Base-by-base conservation (phyloP, 2,888 invertebrate species). In the Pandemis heparana region DNA sequence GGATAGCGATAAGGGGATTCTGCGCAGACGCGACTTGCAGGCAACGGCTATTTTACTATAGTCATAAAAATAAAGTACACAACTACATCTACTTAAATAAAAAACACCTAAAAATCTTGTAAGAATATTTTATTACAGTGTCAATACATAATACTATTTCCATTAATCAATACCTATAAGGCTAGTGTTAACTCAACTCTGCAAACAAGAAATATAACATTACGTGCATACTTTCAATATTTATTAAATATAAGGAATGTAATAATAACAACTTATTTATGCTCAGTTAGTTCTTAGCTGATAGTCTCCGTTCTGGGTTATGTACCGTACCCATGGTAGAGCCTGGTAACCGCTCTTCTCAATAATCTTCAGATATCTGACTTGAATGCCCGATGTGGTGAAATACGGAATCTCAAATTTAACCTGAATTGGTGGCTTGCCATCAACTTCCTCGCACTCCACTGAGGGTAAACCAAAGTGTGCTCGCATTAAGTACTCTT, bases 391-490 rank as follows among this genome's bases (percentile, higher is more conserved):
- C 39, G 99, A 99, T 46, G 99, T 99, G 0, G 99, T 99, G 85
- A 99, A 99, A 87, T 99, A 99, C 0, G 99, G 99, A 82, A 99
- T 99, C 94, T 99, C 99, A 95, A 99, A 99, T 91, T 99, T 99
- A 4, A 99, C 99, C 94, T 99, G 98, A 80, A 99, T 99, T 0
- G 99, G 99, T 61, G 99, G 99, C 88, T 98, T 98, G 0, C 99
- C 99, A 92, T 99, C 99, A 0, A 96, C 94, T 81, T 99, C 99
- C 87, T 99, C 99, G 82, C 97, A 97, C 85, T 97, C 97, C 1
- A 99, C 99, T 77, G 99, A 99, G 0, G 99, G 99, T 75, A 99
- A 91, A 0, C 99, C 99, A 91, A 99, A 99, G 87, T 99, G 99
- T 7, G 99, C 99, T 76, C 99, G 95, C 99, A 99, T 99, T 77